Evolutionary conservation across 2,888 invertebrate genomes (phyloP).

Genomic region (Sceliomorpha sp.): DNA sequence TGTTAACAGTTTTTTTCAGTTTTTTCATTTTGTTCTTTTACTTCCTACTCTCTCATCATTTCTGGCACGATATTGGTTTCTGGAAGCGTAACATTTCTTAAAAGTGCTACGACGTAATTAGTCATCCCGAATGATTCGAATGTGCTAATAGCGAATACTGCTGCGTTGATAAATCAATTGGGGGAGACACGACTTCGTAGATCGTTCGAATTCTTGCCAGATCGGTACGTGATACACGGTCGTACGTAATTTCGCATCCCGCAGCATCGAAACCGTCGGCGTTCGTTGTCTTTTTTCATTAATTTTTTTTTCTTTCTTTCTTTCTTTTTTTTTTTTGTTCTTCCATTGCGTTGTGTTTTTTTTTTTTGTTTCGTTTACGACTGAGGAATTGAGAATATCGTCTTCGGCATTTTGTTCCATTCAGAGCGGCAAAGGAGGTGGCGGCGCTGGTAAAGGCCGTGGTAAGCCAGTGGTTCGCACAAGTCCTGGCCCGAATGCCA

Average conservation of each 20-base stretch:
- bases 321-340: not conserved
- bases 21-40: slow-evolving; percentile 6
- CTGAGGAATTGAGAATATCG: slow-evolving; percentile 44
- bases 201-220: too few relatives aligned
- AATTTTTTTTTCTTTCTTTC: not conserved
- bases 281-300: too few relatives aligned
- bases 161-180: too few relatives aligned
- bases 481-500: slow-evolving; percentile 85
- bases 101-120: too few relatives aligned
- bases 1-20: slow-evolving; percentile 17
- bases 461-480: slow-evolving; percentile 86
- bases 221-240: too few relatives aligned
- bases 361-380: slow-evolving; percentile 28
- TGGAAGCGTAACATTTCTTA: too few relatives aligned
- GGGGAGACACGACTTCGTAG: too few relatives aligned
- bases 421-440: slow-evolving; percentile 76
- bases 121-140: too few relatives aligned
- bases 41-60: slow-evolving; percentile 20
- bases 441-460: slow-evolving; percentile 84
- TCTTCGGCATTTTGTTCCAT: slow-evolving; percentile 55
- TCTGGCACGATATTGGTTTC: slow-evolving; percentile 9
- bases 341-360: not conserved
- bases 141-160: too few relatives aligned
- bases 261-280: too few relatives aligned
- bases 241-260: too few relatives aligned